Percentiles rank a stretch among this genome's conserved stretches.
Conservation (phyloP, 2,797 vertebrate species). For the Notolepis coatsorum region DNA sequence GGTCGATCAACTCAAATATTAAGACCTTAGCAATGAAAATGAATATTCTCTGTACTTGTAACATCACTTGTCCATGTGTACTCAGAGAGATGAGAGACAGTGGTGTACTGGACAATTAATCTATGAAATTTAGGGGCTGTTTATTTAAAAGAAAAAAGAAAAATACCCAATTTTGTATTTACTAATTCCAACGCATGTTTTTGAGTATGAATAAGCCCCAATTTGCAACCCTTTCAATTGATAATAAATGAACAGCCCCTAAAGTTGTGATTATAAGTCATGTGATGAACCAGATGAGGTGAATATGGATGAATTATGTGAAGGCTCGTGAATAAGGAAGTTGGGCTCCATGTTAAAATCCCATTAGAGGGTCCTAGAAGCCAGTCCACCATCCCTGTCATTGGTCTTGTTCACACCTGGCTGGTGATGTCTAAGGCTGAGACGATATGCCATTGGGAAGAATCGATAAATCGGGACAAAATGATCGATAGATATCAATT, state of each 20-base stretch:
- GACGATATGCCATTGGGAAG: too few species aligned
- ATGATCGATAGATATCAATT: too few species aligned
- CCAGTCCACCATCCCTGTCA: not conserved
- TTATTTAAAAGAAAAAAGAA: slow-evolving; percentile 8
- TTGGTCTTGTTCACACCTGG: slow-evolving; percentile 27
- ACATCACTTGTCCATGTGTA: slow-evolving; percentile 46
- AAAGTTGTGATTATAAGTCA: not conserved
- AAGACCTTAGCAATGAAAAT: slow-evolving; percentile 40
- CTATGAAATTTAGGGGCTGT: slow-evolving; percentile 15
- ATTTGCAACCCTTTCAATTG: slow-evolving; percentile 23
- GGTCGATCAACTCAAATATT: slow-evolving; percentile 54
- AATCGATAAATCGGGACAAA: too few species aligned
- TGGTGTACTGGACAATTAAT: slow-evolving; percentile 8
- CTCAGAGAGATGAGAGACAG: slow-evolving; percentile 14
- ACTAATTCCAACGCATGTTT: slow-evolving; percentile 51
- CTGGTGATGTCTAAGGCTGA: not conserved
- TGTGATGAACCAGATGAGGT: not conserved
- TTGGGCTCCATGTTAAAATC: slow-evolving; percentile 9
- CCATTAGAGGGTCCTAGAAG: slow-evolving; percentile 8
- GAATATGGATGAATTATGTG: not conserved
- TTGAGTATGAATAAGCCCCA: slow-evolving; percentile 28
- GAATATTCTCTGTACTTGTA: slow-evolving; percentile 65
- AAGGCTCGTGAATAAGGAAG: not conserved
- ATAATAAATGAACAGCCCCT: slow-evolving; percentile 28
- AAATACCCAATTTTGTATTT: slow-evolving; percentile 12